A percentile compares a stretch with the other conserved stretches of the same genome.
Conservation (phyloP, 2,797 vertebrate species). For the Pagetopsis macropterus region DNA sequence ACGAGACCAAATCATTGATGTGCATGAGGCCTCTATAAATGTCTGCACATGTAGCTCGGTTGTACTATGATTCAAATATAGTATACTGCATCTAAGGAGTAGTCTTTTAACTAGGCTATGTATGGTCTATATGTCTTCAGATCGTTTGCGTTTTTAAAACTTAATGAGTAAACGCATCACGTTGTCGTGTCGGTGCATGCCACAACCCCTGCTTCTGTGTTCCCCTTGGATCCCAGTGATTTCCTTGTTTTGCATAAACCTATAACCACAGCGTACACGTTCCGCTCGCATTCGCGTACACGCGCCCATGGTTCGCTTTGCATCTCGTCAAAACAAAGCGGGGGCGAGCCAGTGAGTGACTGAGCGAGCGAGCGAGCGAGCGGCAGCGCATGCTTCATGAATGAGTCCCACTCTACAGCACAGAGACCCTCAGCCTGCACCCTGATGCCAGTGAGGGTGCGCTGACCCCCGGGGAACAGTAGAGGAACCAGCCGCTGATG, state of each 20-base stretch:
- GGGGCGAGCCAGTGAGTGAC: conserved; percentile 68
- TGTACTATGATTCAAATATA: not conserved
- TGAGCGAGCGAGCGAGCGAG: not conserved
- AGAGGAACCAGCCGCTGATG: conserved; percentile 46
- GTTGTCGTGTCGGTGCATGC: not conserved
- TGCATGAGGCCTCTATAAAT: not conserved
- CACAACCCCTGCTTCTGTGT: not conserved
- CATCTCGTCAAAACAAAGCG: conserved; percentile 83
- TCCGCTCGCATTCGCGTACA: conserved; percentile 46
- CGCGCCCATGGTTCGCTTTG: conserved; percentile 62
- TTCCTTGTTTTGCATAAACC: conserved; percentile 20
- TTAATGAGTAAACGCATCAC: not conserved
- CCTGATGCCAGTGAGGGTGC: conserved; percentile 55
- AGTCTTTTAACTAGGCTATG: too few species aligned
- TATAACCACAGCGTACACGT: conserved; percentile 54
- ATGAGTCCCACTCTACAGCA: conserved; percentile 65
- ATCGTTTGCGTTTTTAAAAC: not conserved
- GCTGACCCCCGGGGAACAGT: conserved; percentile 41
- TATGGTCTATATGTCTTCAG: not conserved
- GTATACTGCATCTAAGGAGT: too few species aligned
- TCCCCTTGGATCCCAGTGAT: not conserved
- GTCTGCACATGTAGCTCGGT: conserved; percentile 7
- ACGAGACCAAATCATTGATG: conserved; percentile 1
- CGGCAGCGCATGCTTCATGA: conserved; percentile 69
- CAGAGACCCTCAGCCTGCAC: conserved; percentile 53